Conservation (phyloP, 2,797 vertebrate genomes). For the Ambastaia sidthimunki region DNA sequence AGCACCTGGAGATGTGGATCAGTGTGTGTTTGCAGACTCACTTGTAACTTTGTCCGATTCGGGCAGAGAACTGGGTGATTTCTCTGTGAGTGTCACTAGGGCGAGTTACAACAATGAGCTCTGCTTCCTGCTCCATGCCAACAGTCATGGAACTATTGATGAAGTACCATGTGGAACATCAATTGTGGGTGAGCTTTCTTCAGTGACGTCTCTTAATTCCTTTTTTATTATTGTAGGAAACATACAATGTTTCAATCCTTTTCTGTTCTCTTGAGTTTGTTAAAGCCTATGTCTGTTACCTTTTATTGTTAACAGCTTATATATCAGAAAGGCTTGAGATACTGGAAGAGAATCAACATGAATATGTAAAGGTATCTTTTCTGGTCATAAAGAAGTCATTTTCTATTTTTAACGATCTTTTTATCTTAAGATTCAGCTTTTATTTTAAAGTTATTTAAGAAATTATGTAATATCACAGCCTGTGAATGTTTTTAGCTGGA, state of each 20-base stretch:
- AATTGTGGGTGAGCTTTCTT: conserved; percentile 78
- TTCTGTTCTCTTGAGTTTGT: conserved; percentile 2
- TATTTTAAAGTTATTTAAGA: background rate
- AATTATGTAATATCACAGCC: background rate
- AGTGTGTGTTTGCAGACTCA: conserved; percentile 83
- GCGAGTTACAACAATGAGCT: conserved; percentile 65
- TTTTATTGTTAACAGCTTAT: conserved; percentile 75
- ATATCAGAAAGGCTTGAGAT: conserved; percentile 82
- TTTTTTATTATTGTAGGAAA: background rate
- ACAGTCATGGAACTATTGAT: conserved; percentile 75
- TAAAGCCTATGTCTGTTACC: conserved; percentile 13
- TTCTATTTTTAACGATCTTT: background rate
- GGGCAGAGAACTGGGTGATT: conserved; percentile 77
- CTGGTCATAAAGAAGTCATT: no score
- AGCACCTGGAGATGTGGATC: conserved; percentile 80
- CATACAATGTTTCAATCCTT: background rate
- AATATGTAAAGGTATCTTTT: conserved; percentile 83
- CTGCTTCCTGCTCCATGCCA: conserved; percentile 82
- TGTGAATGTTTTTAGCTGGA: conserved; percentile 72
- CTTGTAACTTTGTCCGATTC: conserved; percentile 77
- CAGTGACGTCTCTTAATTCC: background rate
- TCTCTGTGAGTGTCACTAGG: conserved; percentile 77
- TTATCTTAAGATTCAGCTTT: background rate
- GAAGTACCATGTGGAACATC: conserved; percentile 79
- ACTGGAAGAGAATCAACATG: conserved; percentile 85